These are phyloP conservation scores for Poeciliopsis retropinna DNA, from an alignment of 2,113 vertebrate genomes.

Conservation along the genomic window DNA sequence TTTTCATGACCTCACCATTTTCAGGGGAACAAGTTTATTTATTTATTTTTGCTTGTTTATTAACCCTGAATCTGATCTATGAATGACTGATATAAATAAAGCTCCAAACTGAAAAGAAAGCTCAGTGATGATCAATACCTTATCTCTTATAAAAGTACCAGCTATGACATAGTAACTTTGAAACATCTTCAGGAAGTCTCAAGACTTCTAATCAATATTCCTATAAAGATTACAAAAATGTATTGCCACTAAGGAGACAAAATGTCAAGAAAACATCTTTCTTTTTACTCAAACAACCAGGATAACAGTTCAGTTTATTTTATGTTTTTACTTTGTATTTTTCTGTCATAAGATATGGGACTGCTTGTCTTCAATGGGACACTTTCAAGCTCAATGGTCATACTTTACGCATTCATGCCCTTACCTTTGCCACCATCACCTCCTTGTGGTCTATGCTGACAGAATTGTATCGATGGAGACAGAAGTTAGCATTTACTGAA, in stretches of 20 bases:
- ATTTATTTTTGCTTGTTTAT: not conserved
- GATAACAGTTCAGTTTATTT: not conserved
- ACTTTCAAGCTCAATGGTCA: not conserved
- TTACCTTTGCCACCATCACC: not conserved
- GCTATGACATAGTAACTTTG: not conserved
- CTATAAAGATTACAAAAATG: not conserved
- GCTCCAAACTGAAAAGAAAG: not conserved
- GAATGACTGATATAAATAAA: not conserved
- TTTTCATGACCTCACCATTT: not conserved
- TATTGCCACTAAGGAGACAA: not conserved
- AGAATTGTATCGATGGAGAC: not conserved
- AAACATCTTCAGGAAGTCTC: not conserved
- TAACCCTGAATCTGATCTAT: not conserved
- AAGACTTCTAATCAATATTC: not conserved
- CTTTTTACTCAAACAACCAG: no score
- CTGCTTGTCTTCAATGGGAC: not conserved
- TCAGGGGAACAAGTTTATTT: no score
- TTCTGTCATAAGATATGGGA: not conserved
- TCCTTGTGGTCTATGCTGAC: not conserved
- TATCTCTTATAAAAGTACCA: not conserved
- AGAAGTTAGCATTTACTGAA: not conserved
- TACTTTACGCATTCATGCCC: not conserved
- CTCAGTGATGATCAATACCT: not conserved
- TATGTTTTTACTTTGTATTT: not conserved
- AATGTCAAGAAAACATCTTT: no score